Conservation (phyloP, 2,797 vertebrate species). For the Trichosurus vulpecula region DNA sequence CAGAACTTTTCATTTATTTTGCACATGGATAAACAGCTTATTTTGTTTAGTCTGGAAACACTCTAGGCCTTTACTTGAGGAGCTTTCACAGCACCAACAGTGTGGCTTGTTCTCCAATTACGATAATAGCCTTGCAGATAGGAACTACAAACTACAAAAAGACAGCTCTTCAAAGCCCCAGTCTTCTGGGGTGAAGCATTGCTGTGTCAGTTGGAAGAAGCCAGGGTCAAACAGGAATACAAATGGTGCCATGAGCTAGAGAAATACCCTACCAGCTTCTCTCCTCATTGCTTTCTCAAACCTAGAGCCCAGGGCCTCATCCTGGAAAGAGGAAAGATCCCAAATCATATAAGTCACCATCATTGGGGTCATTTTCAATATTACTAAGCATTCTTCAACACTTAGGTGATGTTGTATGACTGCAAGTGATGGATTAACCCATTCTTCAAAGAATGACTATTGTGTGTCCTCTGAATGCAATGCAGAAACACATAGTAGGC, state of each 20-base stretch:
- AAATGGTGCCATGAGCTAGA: not conserved
- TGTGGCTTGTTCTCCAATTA: not conserved
- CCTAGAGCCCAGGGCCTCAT: not conserved
- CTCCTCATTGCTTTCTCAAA: constrained; percentile 13
- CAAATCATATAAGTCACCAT: not conserved
- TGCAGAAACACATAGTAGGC: not conserved
- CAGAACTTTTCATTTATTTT: constrained; percentile 38
- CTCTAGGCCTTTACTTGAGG: not conserved
- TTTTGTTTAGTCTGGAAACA: constrained; percentile 3
- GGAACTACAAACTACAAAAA: not conserved
- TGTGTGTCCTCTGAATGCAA: not conserved
- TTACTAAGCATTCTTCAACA: not conserved
- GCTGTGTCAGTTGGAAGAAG: not conserved
- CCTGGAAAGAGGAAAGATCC: constrained; percentile 16
- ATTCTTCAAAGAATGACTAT: not conserved
- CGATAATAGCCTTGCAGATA: constrained; percentile 3
- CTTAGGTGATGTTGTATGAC: not conserved
- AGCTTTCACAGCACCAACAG: not conserved
- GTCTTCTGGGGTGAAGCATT: not conserved
- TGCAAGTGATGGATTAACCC: not conserved
- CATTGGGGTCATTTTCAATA: constrained; percentile 45
- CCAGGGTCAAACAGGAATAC: not conserved
- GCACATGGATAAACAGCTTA: not conserved
- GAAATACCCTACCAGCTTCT: not conserved
- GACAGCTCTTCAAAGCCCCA: not conserved